Conservation (phyloP, 2,888 invertebrate species). For the Ptycholaimellus sp. region DNA sequence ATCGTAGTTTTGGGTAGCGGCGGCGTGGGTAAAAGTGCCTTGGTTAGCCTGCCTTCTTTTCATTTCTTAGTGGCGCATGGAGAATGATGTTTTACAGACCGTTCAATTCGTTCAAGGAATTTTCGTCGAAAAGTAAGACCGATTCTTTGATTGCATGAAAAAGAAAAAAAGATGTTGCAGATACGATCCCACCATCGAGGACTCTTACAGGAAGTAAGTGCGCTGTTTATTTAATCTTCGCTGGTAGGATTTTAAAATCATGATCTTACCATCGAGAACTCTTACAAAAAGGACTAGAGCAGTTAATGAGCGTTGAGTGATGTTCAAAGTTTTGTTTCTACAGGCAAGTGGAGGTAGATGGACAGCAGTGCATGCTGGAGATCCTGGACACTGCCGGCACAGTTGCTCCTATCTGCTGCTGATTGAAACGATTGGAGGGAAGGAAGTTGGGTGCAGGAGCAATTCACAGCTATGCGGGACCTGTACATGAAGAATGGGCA, state of each 20-base stretch:
- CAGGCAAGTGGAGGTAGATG: slow-evolving; percentile 83
- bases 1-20: slow-evolving; percentile 95
- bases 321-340: not conserved
- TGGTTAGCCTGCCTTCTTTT: slow-evolving; percentile 29
- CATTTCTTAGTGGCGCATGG: not conserved
- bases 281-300: too few species aligned
- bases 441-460: slow-evolving; percentile 38
- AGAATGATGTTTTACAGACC: slow-evolving; percentile 35
- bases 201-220: slow-evolving; percentile 65
- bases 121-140: slow-evolving; percentile 95
- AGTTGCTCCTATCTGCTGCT: slow-evolving; percentile 28
- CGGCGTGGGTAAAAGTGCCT: slow-evolving; percentile 92
- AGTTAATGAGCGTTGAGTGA: too few species aligned
- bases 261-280: too few species aligned
- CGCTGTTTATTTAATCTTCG: too few species aligned
- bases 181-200: slow-evolving; percentile 96
- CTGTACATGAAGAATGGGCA: slow-evolving; percentile 99
- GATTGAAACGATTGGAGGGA: not conserved
- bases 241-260: too few species aligned
- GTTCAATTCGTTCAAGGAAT: slow-evolving; percentile 94
- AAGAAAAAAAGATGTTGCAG: too few species aligned
- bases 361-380: slow-evolving; percentile 95
- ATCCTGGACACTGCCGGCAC: slow-evolving; percentile 97
- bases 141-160: too few species aligned
- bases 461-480: slow-evolving; percentile 99